These are phyloP conservation scores for Cosmia trapezina DNA, from an alignment of 2,888 invertebrate species.

Conservation along the genomic window DNA sequence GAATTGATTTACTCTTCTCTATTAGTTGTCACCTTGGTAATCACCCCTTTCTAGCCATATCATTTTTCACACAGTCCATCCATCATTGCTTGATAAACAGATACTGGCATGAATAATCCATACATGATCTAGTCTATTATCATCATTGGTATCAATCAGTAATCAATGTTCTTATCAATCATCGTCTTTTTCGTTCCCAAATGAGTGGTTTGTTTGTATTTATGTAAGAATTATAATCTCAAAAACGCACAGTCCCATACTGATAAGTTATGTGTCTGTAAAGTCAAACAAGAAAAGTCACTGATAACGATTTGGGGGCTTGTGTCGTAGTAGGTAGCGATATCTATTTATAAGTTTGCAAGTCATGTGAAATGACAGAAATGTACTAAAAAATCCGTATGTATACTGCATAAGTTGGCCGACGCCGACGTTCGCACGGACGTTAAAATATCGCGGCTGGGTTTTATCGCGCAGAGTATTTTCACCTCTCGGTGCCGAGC, in stretches of 20 bases:
- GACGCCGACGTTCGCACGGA: too few species aligned
- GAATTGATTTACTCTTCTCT: too few species aligned
- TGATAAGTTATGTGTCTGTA: conserved; percentile 29
- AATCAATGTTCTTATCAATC: background rate
- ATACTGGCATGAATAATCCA: conserved; percentile 15
- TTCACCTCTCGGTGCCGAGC: too few species aligned
- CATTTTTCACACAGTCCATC: background rate
- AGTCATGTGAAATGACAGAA: too few species aligned
- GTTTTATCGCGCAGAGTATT: too few species aligned
- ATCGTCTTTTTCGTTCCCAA: background rate
- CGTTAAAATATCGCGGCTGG: too few species aligned
- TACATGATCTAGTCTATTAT: conserved; percentile 1
- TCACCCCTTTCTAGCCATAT: too few species aligned
- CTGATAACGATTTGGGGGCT: conserved; percentile 45
- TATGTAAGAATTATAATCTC: conserved; percentile 40
- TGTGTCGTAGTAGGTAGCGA: conserved; percentile 9
- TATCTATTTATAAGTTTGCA: background rate
- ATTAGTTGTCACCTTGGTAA: too few species aligned
- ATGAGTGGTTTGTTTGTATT: background rate
- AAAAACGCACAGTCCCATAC: conserved; percentile 29
- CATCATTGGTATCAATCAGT: background rate
- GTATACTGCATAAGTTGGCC: too few species aligned
- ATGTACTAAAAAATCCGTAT: too few species aligned
- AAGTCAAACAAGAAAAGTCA: conserved; percentile 22
- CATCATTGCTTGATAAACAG: background rate